Conservation (phyloP, 2,113 vertebrate genomes). For the Mellivora capensis region DNA sequence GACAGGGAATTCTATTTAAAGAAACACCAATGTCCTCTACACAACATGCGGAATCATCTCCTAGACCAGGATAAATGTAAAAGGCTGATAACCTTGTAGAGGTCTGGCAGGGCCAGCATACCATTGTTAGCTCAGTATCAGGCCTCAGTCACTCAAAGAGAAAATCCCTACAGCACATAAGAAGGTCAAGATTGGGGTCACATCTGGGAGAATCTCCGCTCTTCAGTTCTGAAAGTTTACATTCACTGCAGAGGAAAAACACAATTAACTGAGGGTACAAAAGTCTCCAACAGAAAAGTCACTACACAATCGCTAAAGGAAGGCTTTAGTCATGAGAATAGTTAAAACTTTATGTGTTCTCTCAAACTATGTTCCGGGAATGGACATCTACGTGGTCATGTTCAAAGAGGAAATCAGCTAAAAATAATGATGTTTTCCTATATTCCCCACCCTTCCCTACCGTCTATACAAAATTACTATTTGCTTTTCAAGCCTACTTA, state of each 20-base stretch:
- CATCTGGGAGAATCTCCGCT: neutral
- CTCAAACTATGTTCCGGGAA: neutral
- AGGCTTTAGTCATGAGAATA: neutral
- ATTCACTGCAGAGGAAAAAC: neutral
- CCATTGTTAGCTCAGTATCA: constrained; percentile 41
- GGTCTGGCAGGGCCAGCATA: neutral
- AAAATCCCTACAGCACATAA: constrained; percentile 5
- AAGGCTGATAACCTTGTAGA: neutral
- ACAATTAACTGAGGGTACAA: neutral
- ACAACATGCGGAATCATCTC: neutral
- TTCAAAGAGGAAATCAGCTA: neutral
- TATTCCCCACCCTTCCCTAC: neutral
- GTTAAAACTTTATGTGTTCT: neutral
- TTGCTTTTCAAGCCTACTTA: neutral
- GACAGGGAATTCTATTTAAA: constrained; percentile 51
- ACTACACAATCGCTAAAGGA: neutral
- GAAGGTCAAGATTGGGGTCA: neutral
- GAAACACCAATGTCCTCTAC: neutral
- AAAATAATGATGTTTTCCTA: neutral
- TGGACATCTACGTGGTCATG: neutral
- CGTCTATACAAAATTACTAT: neutral
- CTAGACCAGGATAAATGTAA: neutral
- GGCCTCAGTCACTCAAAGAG: neutral
- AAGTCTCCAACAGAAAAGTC: constrained; percentile 16
- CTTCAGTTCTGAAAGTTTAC: constrained; percentile 26